Percentiles rank a stretch among this genome's conserved stretches.
Conservation (phyloP, 2,113 vertebrate species). For the Eudyptes chrysolophus region DNA sequence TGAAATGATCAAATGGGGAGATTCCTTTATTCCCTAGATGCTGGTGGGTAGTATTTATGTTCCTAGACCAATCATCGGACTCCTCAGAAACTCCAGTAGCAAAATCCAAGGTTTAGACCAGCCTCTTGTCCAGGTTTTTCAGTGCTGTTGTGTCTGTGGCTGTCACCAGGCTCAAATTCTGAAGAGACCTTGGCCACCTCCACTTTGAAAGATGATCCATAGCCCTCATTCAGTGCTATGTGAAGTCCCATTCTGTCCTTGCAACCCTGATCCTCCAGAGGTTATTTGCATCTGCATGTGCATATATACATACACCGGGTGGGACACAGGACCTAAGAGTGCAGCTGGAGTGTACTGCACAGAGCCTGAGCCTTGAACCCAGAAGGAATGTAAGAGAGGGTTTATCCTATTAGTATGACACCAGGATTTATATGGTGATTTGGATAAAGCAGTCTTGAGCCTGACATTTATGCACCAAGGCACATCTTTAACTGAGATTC, state of each 20-base stretch:
- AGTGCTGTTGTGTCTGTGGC: neutral
- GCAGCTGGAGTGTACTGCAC: neutral
- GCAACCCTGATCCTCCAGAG: neutral
- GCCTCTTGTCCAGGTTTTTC: neutral
- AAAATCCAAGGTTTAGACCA: neutral
- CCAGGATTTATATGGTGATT: neutral
- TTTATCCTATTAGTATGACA: neutral
- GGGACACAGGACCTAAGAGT: neutral
- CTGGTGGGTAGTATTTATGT: neutral
- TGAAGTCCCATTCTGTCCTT: neutral
- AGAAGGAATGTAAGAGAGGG: neutral
- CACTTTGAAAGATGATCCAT: slow-evolving; percentile 2
- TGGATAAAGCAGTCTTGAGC: neutral
- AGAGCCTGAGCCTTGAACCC: neutral
- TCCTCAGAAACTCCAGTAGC: neutral
- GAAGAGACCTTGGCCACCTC: neutral
- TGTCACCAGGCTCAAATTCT: neutral
- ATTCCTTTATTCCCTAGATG: neutral
- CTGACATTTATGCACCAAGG: neutral
- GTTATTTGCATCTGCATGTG: neutral
- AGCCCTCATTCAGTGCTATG: neutral
- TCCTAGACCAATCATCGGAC: neutral
- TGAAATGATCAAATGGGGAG: neutral
- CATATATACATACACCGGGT: neutral
- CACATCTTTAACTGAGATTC: neutral